Percentiles rank a stretch among this genome's conserved stretches.
These are phyloP conservation scores for Stegana nigrithorax DNA, from an alignment of 2,888 invertebrate species.

Conservation along the genomic window DNA sequence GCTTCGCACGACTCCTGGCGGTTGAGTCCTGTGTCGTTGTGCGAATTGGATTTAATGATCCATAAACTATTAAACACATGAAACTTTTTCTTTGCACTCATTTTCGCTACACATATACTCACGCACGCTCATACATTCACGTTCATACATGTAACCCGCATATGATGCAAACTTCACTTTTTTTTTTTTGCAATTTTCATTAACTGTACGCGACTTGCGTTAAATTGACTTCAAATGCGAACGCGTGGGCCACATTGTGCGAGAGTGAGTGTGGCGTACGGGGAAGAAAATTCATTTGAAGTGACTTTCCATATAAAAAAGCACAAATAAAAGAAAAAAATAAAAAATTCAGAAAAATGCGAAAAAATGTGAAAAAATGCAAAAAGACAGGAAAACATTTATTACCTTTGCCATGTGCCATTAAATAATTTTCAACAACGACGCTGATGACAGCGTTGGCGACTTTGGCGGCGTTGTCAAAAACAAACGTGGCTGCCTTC, in stretches of 20 bases:
- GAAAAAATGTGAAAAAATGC: no score
- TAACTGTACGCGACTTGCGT: conserved; percentile 17
- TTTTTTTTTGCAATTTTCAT: conserved; percentile 17
- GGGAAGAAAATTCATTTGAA: no score
- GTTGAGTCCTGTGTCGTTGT: conserved; percentile 15
- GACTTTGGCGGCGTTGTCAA: no score
- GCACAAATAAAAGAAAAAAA: no score
- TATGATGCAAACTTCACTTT: conserved; percentile 3
- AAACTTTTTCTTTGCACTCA: conserved; percentile 22
- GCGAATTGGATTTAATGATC: conserved; percentile 55
- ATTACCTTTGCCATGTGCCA: conserved; percentile 55
- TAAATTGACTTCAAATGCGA: conserved; percentile 28
- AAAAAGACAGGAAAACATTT: no score
- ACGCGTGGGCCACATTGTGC: not conserved
- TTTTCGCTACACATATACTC: not conserved
- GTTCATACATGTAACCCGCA: not conserved
- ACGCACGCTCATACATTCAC: no score
- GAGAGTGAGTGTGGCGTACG: not conserved
- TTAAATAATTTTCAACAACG: conserved; percentile 46
- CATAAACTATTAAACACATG: conserved; percentile 55
- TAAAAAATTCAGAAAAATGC: no score
- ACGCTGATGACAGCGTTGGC: no score
- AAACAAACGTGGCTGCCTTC: no score
- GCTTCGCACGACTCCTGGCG: no score
- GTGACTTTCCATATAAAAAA: no score